Conservation (phyloP, 2,797 vertebrate genomes). For the Galago senegalensis region DNA sequence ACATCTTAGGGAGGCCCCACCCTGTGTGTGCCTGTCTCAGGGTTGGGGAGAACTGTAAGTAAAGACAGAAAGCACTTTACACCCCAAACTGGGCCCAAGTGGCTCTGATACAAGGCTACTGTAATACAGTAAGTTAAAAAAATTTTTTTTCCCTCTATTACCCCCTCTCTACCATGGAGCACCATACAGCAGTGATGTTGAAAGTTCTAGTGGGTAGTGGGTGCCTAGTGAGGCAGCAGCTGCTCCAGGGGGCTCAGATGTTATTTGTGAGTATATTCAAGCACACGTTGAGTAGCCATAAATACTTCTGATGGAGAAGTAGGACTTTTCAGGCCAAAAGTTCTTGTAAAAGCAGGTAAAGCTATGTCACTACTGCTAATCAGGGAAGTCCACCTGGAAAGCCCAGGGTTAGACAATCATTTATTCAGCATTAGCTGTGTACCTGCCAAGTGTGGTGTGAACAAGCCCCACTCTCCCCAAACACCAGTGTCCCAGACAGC, state of each 20-base stretch:
- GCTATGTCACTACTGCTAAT: background rate
- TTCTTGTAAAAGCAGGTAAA: background rate
- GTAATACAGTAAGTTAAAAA: background rate
- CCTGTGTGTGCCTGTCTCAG: background rate
- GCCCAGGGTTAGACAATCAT: fast-evolving
- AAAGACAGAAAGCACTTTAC: background rate
- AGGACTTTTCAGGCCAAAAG: background rate
- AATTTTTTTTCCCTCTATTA: fast-evolving
- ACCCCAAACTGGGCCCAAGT: background rate
- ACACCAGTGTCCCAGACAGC: background rate
- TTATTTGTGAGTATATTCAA: background rate
- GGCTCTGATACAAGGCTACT: background rate
- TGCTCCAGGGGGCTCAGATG: background rate
- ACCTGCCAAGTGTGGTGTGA: fast-evolving
- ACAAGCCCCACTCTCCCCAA: fast-evolving
- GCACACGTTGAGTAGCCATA: background rate
- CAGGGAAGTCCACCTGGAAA: background rate
- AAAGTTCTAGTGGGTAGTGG: background rate
- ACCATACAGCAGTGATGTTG: background rate
- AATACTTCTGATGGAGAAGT: background rate
- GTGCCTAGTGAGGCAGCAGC: fast-evolving
- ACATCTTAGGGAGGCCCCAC: too few relatives aligned
- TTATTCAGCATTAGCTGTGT: fast-evolving
- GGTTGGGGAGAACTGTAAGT: background rate
- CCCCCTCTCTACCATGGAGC: background rate